A percentile compares a stretch with the other conserved stretches of the same genome.
phyloP scores from a whole-genome alignment of 2,113 vertebrate genomes.

The Pavo muticus region DNA sequence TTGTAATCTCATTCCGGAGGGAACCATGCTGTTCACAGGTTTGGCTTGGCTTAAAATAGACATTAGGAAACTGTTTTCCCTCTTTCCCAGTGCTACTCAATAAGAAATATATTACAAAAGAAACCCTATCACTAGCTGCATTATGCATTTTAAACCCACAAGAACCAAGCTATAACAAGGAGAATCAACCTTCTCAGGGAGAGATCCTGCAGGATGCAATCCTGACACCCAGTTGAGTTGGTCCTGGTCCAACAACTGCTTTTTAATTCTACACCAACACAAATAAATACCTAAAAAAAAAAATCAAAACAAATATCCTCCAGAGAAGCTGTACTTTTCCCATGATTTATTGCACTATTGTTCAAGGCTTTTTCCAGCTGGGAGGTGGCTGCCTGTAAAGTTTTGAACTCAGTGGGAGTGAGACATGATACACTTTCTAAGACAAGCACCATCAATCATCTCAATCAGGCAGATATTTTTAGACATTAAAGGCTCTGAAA shows the following conservation, averaged over 20 bases:
- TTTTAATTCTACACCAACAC: conserved; percentile 19
- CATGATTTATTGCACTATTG: conserved; percentile 1
- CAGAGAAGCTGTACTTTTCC: neutral
- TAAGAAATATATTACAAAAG: neutral
- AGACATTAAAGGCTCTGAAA: neutral
- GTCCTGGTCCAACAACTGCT: neutral
- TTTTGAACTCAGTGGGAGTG: conserved; percentile 53
- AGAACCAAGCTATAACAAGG: neutral
- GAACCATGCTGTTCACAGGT: neutral
- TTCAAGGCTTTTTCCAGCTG: conserved; percentile 11
- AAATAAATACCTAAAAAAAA: neutral
- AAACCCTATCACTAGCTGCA: neutral
- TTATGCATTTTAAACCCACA: neutral
- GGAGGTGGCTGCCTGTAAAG: neutral
- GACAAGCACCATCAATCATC: conserved; percentile 16
- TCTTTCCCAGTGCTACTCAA: neutral
- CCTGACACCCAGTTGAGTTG: neutral
- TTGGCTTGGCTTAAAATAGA: neutral
- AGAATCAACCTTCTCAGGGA: neutral
- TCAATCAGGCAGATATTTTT: conserved; percentile 3
- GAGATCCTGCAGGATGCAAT: neutral
- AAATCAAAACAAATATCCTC: neutral
- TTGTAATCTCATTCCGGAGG: neutral
- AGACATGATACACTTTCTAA: conserved; percentile 36
- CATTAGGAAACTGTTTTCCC: neutral